Base-by-base conservation (phyloP, 2,888 invertebrate species). In the Phrixothrix hirtus region DNA sequence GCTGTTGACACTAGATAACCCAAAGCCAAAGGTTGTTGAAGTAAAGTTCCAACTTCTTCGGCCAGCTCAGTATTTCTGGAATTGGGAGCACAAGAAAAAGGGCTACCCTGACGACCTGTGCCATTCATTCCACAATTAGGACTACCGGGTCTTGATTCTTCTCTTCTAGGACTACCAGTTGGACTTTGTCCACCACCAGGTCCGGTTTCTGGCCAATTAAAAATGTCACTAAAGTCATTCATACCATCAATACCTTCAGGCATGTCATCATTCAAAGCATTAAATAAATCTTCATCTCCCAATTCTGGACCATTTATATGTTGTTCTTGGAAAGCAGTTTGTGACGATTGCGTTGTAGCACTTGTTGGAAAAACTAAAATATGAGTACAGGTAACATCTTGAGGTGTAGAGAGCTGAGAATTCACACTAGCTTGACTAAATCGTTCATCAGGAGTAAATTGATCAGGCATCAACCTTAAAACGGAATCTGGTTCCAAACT, bases 331-430 rank as follows among this genome's bases (percentile, higher is more conserved):
- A 87, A 87, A 45, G 86, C 83, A 35, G 86, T 85, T 73, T 87
- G 87, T 27, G 86, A 85, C 12, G 86, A 87, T 83, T 92, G 92
- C 51, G 95, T 92, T 48, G 92, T 92, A 31, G 95, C 95, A 54
- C 93, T 96, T 29, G 96, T 98, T 38, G 98, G 98, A 79, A 99
- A 98, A 63, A 98, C 98, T 64, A 99, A 84, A 63, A 99, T 98
- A 75, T 99, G 99, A 52, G 98, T 98, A 74, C 93, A 93, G 48
- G 95, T 92, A 58, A 95, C 93, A 78, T 99, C 98, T 59, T 95
- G 86, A 3, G 98, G 98, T 53, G 98, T 98, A 65, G 92, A 92
- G 67, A 98, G 81, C 62, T 91, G 89, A 69, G 90, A 90, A 75
- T 92, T 92, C 70, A 92, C 90, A 52, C 90, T 88, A 62, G 88